phyloP scores from a whole-genome alignment of 2,888 invertebrate genomes.

The Microplitis manilae region DNA sequence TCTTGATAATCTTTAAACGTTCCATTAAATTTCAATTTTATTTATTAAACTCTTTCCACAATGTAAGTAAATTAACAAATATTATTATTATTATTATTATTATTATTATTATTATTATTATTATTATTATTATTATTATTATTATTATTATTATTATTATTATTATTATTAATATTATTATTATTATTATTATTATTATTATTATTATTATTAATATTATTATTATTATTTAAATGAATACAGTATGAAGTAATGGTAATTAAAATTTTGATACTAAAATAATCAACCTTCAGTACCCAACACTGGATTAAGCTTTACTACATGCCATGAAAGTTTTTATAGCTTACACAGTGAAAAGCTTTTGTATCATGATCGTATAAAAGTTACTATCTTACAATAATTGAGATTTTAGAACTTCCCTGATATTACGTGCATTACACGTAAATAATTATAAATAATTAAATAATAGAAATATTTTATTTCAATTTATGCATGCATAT shows the following conservation, averaged over 20 bases:
- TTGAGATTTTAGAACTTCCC: too few species aligned
- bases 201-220: not conserved
- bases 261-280: not conserved
- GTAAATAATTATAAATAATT: too few species aligned
- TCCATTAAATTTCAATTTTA: not conserved
- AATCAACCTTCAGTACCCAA: not conserved
- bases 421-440: too few species aligned
- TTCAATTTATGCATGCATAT: too few species aligned
- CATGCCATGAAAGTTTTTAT: not conserved
- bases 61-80: too few species aligned
- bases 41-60: too few species aligned
- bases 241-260: not conserved
- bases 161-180: not conserved
- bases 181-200: too few species aligned
- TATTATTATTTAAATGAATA: not conserved
- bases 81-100: not conserved
- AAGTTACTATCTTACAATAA: not conserved
- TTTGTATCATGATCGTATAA: not conserved
- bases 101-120: not conserved
- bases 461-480: too few species aligned
- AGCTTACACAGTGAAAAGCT: not conserved
- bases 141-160: not conserved
- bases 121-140: not conserved
- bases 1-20: not conserved
- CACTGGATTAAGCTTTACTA: not conserved